Evolutionary conservation across 2,888 invertebrate species (phyloP).

Genomic region (Germaria angustata): DNA sequence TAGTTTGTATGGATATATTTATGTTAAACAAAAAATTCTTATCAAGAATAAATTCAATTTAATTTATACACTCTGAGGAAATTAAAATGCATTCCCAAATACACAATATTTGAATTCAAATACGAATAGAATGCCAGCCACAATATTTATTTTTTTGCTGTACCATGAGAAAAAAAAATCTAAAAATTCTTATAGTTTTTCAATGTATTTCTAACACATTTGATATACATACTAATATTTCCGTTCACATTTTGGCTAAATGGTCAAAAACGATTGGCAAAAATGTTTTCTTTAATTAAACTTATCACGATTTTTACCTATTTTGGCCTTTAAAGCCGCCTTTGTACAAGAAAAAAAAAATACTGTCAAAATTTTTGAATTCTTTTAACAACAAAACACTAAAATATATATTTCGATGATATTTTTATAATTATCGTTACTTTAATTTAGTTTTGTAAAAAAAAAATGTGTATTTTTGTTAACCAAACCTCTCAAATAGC

Average conservation of each 20-base stretch:
- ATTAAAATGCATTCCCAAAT: neutral
- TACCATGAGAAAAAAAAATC: constrained; percentile 16
- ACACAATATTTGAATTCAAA: neutral
- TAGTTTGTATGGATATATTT: no score
- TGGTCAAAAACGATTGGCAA: neutral
- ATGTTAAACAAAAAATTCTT: neutral
- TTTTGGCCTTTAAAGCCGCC: constrained; percentile 20
- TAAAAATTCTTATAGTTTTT: neutral
- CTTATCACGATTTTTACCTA: constrained; percentile 23
- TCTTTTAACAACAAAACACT: constrained; percentile 17
- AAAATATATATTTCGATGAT: neutral
- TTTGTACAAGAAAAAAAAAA: constrained; percentile 11
- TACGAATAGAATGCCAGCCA: no score
- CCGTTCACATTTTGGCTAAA: constrained; percentile 35
- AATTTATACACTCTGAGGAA: neutral
- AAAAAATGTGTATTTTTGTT: neutral
- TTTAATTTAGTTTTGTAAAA: constrained; percentile 22
- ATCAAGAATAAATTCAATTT: neutral
- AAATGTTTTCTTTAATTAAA: neutral
- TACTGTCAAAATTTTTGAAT: constrained; percentile 23
- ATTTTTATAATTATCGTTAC: constrained; percentile 28
- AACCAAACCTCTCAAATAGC: constrained; percentile 27
- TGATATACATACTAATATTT: neutral
- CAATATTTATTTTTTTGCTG: neutral
- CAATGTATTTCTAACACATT: neutral